These are phyloP conservation scores for Turnix velox DNA, from an alignment of 2,113 vertebrate species.

Conservation along the genomic window DNA sequence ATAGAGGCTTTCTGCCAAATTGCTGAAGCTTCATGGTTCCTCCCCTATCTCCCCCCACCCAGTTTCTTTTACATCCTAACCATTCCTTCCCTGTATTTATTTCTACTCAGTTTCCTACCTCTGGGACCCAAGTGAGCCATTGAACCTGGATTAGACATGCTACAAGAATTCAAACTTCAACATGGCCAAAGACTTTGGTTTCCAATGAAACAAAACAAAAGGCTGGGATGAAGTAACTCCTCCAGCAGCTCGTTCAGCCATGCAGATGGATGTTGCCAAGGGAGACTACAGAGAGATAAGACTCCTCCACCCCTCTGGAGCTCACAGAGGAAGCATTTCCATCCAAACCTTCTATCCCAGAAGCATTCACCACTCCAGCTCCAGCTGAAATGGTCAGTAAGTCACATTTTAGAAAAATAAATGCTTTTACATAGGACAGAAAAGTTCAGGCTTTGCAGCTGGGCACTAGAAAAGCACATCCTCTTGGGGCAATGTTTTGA, in stretches of 20 bases:
- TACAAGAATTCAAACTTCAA: constrained; percentile 20
- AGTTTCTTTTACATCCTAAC: background rate
- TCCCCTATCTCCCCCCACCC: rapidly evolving
- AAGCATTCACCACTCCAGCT: background rate
- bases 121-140: constrained; percentile 17
- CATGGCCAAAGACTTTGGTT: constrained; percentile 47
- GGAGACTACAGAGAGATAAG: constrained; percentile 24
- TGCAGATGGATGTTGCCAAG: constrained; percentile 21
- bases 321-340: background rate
- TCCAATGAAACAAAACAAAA: constrained; percentile 62
- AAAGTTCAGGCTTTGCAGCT: background rate
- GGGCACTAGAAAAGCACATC: background rate
- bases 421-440: background rate
- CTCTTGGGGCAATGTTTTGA: background rate
- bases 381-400: background rate
- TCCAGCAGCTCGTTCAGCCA: constrained; percentile 22
- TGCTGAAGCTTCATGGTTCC: background rate
- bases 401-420: background rate
- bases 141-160: constrained; percentile 21
- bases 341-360: constrained; percentile 4
- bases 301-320: background rate
- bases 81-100: background rate
- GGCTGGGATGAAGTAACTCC: background rate
- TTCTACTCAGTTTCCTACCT: constrained; percentile 22
- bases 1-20: background rate